Evolutionary conservation across 2,888 invertebrate species (phyloP), one percentile per base, ranked within the genome.

Genomic region (Oscheius sp.): DNA sequence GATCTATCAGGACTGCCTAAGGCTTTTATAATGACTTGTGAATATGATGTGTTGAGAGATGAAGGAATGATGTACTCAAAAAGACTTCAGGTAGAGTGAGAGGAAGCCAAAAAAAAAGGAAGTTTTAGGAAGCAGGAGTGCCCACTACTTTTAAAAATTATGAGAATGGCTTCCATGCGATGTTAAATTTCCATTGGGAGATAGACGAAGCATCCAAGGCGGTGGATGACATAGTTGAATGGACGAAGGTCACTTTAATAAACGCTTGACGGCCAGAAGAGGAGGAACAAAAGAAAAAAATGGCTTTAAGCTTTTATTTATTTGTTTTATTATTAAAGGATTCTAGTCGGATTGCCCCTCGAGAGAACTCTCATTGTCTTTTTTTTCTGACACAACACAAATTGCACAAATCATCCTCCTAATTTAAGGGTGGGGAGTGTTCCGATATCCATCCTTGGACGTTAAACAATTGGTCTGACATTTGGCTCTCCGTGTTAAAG

Each of bases 11-110:
- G 79, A 10, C 72, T 87, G 42, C 87, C 88, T 0, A 78, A 82
- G 34, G 81, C 87, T 1, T 87, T 87, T 63, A 78, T 88, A 46
- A 78, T 87, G 8, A 87, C 88, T 17, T 85, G 87, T 33, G 86
- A 88, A 50, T 87, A 86, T 73, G 88, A 88, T 69, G 85, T 87
- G 2, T 80, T 88, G 10, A 74, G 88, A 2, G 88, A 88, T 72
- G 88, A 88, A 70, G 82, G 81, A 53, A 45, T 87, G 5, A 84
- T 88, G 83, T 88, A 87, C 70, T 86, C 85, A 0, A 76, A 85
- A 31, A 73, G 87, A 69, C 75, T 88, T 52, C 70, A 78, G 69
- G 81, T 75, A 39, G 50, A 17, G 42, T 10, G 37, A 34, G 12
- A 12, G 37, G 12, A 12, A 34, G 37, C 8, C 8, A 12, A 34